phyloP scores from a whole-genome alignment of 2,888 invertebrate species.

The Leptarthrus brevirostris region DNA sequence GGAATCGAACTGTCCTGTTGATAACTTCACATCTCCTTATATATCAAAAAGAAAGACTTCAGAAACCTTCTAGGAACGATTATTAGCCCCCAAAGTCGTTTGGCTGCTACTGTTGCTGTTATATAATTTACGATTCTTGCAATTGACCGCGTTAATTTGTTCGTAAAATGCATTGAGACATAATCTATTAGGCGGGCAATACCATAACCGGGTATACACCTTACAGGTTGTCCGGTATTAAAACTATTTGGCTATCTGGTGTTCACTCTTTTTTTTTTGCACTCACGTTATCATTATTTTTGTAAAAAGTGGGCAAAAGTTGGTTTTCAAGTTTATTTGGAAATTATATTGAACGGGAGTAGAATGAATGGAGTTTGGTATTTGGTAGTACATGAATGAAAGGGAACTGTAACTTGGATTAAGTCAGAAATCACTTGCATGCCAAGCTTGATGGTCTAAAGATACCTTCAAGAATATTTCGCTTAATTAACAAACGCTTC shows the following conservation, averaged over 20 bases:
- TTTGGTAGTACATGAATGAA: too few species aligned
- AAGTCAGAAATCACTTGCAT: too few species aligned
- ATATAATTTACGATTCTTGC: slow-evolving; percentile 29
- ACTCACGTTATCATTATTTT: not conserved
- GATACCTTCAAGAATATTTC: too few species aligned
- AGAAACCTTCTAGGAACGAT: slow-evolving; percentile 16
- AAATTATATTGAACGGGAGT: too few species aligned
- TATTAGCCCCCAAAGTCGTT: slow-evolving; percentile 1
- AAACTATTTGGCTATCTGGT: slow-evolving; percentile 31
- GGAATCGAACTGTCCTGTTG: slow-evolving; percentile 25
- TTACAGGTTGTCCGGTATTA: slow-evolving; percentile 25
- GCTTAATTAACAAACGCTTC: too few species aligned
- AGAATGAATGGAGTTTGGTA: too few species aligned
- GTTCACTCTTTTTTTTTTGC: slow-evolving; percentile 2
- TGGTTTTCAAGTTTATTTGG: too few species aligned
- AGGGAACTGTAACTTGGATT: too few species aligned
- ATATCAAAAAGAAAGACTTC: slow-evolving; percentile 28
- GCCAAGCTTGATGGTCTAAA: too few species aligned
- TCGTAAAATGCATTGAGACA: slow-evolving; percentile 15
- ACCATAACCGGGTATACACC: slow-evolving; percentile 1
- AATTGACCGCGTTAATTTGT: slow-evolving; percentile 37
- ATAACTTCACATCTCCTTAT: slow-evolving; percentile 31
- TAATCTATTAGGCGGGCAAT: not conserved
- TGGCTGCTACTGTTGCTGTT: slow-evolving; percentile 7
- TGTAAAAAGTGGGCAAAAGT: too few species aligned